Conservation (phyloP, 2,113 vertebrate species). For the Mystacornis crossleyi region DNA sequence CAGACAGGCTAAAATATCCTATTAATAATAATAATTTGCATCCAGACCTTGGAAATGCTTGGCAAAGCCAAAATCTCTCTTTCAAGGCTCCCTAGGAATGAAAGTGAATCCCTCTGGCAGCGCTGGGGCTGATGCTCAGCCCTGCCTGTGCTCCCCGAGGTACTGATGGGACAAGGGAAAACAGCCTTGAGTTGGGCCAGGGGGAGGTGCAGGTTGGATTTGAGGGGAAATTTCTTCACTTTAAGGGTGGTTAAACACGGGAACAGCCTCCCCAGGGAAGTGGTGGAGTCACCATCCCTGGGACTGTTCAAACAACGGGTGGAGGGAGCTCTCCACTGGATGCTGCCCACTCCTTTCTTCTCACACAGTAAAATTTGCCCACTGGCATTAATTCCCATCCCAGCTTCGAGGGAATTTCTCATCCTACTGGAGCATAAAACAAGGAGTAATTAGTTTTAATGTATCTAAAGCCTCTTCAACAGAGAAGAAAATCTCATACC, state of each 20-base stretch:
- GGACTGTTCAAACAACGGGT: neutral
- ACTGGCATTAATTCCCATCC: neutral
- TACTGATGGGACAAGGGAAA: neutral
- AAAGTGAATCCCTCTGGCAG: neutral
- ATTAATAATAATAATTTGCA: neutral
- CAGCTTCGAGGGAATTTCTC: neutral
- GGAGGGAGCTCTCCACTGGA: neutral
- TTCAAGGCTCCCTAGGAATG: neutral
- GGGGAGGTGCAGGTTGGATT: neutral
- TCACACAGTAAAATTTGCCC: neutral
- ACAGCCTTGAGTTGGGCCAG: neutral
- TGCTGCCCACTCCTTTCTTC: neutral
- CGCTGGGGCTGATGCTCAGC: neutral
- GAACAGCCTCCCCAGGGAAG: neutral
- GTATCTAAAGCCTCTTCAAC: neutral
- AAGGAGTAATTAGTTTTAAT: conserved; percentile 39
- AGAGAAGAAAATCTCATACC: neutral
- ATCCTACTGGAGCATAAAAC: conserved; percentile 49
- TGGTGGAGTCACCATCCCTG: neutral
- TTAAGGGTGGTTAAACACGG: neutral
- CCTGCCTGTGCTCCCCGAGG: neutral
- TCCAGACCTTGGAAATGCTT: neutral
- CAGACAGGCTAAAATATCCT: conserved; percentile 27
- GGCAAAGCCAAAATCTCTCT: neutral
- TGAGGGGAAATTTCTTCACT: neutral